Conservation (phyloP, 2,113 vertebrate genomes). For the Nestor notabilis region DNA sequence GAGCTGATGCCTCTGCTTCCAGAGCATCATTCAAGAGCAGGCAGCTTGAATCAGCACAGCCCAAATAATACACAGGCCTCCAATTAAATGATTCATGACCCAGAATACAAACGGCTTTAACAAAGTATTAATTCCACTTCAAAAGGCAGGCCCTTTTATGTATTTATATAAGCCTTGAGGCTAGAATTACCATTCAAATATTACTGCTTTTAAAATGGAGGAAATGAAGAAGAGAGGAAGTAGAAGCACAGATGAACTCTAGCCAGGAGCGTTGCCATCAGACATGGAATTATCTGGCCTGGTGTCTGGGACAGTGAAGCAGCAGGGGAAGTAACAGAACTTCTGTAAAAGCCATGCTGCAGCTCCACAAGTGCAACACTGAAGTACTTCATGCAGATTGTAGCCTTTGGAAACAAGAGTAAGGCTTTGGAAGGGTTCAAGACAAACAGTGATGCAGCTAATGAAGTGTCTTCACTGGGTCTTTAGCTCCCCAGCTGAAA, state of each 20-base stretch:
- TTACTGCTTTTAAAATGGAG: neutral
- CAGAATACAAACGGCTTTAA: slow-evolving; percentile 5
- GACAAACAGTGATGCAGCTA: neutral
- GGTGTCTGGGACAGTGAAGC: neutral
- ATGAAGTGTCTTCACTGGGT: neutral
- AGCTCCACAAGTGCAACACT: neutral
- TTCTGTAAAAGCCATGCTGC: neutral
- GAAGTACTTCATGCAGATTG: neutral
- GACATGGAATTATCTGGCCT: neutral
- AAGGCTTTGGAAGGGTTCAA: rapidly evolving
- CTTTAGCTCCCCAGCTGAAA: neutral
- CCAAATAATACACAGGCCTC: neutral
- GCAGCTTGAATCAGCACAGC: slow-evolving; percentile 39
- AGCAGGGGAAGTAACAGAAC: neutral
- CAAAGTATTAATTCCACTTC: slow-evolving; percentile 51
- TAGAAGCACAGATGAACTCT: neutral
- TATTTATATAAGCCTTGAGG: slow-evolving; percentile 23
- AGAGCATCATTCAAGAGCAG: no score
- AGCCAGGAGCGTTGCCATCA: neutral
- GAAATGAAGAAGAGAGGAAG: neutral
- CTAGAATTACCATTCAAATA: slow-evolving; percentile 41
- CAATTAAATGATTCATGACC: slow-evolving; percentile 20
- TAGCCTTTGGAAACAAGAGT: neutral
- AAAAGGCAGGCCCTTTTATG: slow-evolving; percentile 16
- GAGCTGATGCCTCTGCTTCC: neutral